Evolutionary conservation across 2,113 vertebrate genomes (phyloP).

Genomic region (Panthera uncia): DNA sequence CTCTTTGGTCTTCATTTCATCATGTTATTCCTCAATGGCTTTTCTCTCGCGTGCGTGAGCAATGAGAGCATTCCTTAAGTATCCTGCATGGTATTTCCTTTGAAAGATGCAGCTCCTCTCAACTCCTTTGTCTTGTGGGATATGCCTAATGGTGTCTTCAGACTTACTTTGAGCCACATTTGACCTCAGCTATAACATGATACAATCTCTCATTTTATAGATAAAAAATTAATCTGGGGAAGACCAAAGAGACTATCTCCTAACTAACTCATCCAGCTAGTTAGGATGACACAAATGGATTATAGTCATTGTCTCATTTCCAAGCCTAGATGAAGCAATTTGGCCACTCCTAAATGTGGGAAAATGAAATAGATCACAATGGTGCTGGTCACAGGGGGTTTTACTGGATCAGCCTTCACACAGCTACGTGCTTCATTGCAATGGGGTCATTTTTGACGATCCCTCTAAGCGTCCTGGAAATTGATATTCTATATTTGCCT

Average conservation of each 20-base stretch:
- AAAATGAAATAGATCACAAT: neutral
- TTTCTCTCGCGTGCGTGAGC: constrained; percentile 16
- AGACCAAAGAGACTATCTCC: neutral
- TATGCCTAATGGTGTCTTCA: neutral
- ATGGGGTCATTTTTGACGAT: neutral
- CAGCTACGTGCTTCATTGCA: neutral
- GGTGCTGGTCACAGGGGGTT: neutral
- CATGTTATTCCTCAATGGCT: neutral
- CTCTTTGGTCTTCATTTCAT: neutral
- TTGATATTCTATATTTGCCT: neutral
- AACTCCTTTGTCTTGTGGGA: neutral
- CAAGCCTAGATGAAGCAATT: neutral
- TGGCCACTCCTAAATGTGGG: neutral
- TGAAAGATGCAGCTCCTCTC: neutral
- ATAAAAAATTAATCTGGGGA: constrained; percentile 4
- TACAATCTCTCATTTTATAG: neutral
- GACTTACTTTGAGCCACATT: neutral
- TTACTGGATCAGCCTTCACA: neutral
- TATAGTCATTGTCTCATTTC: neutral
- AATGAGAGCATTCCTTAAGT: neutral
- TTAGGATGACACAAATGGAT: neutral
- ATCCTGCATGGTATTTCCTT: neutral
- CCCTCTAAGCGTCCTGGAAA: neutral
- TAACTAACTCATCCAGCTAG: neutral
- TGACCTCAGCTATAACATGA: neutral